Evolutionary conservation across 2,888 invertebrate species (phyloP).

Genomic region (Hydriomena furcata): DNA sequence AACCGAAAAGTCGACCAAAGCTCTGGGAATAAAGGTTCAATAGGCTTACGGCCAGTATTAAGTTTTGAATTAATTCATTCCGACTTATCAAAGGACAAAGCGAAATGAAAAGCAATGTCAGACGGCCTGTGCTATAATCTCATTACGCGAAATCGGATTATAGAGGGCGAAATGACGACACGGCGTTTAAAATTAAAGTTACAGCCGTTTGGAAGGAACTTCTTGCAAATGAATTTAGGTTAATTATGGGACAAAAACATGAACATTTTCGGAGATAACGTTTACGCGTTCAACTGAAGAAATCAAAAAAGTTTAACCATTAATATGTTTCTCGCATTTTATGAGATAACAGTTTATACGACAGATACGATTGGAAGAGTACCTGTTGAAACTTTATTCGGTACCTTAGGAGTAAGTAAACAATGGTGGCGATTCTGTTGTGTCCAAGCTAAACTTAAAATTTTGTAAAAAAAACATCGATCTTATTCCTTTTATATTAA

Average conservation of each 20-base stretch:
- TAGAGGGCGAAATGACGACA: slow-evolving; percentile 38
- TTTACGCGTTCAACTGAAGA: background rate
- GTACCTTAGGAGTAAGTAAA: too few relatives aligned
- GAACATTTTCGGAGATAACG: background rate
- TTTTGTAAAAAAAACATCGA: too few relatives aligned
- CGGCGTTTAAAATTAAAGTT: slow-evolving; percentile 49
- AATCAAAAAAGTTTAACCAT: slow-evolving; percentile 1
- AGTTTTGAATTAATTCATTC: slow-evolving; percentile 19
- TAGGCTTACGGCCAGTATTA: slow-evolving; percentile 2
- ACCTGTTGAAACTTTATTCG: background rate
- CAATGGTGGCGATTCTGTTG: too few relatives aligned
- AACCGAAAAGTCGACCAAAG: slow-evolving; percentile 9
- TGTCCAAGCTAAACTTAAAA: too few relatives aligned
- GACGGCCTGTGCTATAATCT: slow-evolving; percentile 45
- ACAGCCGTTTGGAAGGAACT: slow-evolving; percentile 29
- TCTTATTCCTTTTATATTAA: too few relatives aligned
- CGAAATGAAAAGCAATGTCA: slow-evolving; percentile 29
- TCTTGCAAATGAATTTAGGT: slow-evolving; percentile 10
- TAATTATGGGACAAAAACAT: slow-evolving; percentile 18
- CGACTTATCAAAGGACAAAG: slow-evolving; percentile 24
- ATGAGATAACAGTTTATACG: background rate
- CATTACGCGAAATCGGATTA: slow-evolving; percentile 65
- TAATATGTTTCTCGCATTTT: background rate
- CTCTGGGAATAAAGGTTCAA: slow-evolving; percentile 10
- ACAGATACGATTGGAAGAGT: background rate